Evolutionary conservation across 2,797 vertebrate species (phyloP).

Genomic region (Esox masquinongy): DNA sequence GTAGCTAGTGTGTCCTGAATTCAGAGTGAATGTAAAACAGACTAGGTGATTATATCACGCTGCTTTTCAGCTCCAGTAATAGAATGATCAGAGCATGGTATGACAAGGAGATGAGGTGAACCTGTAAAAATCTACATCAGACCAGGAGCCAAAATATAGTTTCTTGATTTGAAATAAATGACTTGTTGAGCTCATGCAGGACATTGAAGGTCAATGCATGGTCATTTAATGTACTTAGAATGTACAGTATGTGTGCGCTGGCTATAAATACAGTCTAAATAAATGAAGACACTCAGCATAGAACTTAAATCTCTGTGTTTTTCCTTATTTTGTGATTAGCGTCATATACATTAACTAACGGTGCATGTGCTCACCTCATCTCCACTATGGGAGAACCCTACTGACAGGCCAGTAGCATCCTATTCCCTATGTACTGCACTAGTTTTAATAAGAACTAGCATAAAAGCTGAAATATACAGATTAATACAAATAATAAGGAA

Average conservation of each 20-base stretch:
- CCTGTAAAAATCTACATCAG: background rate
- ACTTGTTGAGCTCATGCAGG: background rate
- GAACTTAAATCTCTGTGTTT: too few relatives aligned
- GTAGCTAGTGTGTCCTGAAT: background rate
- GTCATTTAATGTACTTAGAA: too few relatives aligned
- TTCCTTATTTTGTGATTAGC: too few relatives aligned
- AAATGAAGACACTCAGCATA: too few relatives aligned
- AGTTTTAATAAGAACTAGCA: too few relatives aligned
- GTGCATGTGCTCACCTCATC: too few relatives aligned
- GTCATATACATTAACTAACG: too few relatives aligned
- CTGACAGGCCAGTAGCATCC: too few relatives aligned
- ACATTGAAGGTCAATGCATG: too few relatives aligned
- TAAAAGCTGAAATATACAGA: background rate
- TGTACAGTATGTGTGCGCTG: too few relatives aligned
- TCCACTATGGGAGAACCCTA: too few relatives aligned
- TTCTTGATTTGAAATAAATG: background rate
- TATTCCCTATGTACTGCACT: background rate
- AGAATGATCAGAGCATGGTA: background rate
- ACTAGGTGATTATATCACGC: constrained; percentile 1
- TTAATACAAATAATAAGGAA: background rate
- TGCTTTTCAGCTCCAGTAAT: background rate
- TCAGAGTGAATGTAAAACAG: constrained; percentile 6
- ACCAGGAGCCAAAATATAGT: background rate
- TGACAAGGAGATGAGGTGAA: background rate
- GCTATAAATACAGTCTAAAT: too few relatives aligned